These are phyloP conservation scores for Brachionichthys hirsutus DNA, from an alignment of 2,113 vertebrate genomes.

Conservation along the genomic window DNA sequence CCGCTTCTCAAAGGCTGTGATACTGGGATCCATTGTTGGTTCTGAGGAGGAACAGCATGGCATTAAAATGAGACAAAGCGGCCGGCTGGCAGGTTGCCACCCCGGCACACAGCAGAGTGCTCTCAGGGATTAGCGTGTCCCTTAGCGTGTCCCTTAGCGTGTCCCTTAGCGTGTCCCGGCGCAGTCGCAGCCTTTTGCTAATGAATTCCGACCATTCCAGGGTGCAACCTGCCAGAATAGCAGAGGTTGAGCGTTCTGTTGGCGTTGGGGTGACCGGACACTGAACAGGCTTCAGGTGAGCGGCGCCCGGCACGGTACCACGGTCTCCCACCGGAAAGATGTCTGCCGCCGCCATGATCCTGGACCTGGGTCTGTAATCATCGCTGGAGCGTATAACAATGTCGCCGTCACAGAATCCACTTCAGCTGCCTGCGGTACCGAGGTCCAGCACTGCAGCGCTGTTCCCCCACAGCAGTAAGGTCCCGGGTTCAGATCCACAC, in stretches of 20 bases:
- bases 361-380: no score
- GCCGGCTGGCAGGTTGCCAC: slow-evolving; percentile 55
- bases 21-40: slow-evolving; percentile 22
- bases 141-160: no score
- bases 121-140: slow-evolving; percentile 68
- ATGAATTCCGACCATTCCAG: slow-evolving; percentile 65
- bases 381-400: no score
- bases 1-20: slow-evolving; percentile 23
- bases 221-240: slow-evolving; percentile 66
- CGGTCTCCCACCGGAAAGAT: no score
- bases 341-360: no score
- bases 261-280: slow-evolving; percentile 48
- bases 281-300: slow-evolving; percentile 55
- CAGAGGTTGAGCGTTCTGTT: slow-evolving; percentile 55
- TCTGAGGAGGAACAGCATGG: slow-evolving; percentile 32
- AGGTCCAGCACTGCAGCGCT: no score
- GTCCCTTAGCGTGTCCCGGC: no score
- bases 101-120: slow-evolving; percentile 60
- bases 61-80: slow-evolving; percentile 58
- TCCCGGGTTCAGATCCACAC: no score
- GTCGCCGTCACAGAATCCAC: no score
- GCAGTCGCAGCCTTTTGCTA: slow-evolving; percentile 66
- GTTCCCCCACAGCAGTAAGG: no score
- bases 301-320: slow-evolving; percentile 33
- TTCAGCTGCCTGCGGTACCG: no score